Evolutionary conservation across 2,113 vertebrate species (phyloP), one percentile per base, ranked within the genome.

Genomic region (Eira barbara): DNA sequence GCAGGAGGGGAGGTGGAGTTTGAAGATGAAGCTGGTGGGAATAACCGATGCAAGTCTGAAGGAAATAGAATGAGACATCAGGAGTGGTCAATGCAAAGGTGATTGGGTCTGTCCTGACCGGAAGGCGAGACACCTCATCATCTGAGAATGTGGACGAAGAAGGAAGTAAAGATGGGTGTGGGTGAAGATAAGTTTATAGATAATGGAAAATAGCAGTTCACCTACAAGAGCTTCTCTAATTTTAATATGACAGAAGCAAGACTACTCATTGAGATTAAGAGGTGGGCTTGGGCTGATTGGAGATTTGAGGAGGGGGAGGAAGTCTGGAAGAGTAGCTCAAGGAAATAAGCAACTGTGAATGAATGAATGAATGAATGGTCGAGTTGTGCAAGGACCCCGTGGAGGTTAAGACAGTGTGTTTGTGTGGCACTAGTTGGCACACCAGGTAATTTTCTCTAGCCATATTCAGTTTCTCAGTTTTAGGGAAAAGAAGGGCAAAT

Each of bases 81-180:
- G 11, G 63, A 27, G 11, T 7, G 25, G 76, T 47, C 34, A 78
- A 61, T 52, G 25, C 7, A 34, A 6, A 79, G n/a, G 69, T 73
- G 92, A 39, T 13, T 55, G 6, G 47, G 39, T 82, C 69, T 82
- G 76, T 73, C 91, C 65, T 55, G 82, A 11, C 11, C 23, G 47
- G 80, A 93, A 81, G 39, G 90, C 84, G 88, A 59, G 55, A 73
- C 21, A 91, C 27, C 83, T 97, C 93, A 96, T 86, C 95, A 78
- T 17, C 42, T 55, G 55, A 96, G 92, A 97, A 95, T 90, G 80
- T 45, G 49, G 45, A 78, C 20, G 65, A 94, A 93, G 90, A 90
- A 92, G 78, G 57, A 90, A 94, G 69, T 92, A 83, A 96, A 97
- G 81, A 93, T 29, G 69, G 94, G 76, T 88, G 90, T 96, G 90